These are phyloP conservation scores for Neodontobutis hainanensis DNA, from an alignment of 2,113 vertebrate genomes.

Conservation along the genomic window DNA sequence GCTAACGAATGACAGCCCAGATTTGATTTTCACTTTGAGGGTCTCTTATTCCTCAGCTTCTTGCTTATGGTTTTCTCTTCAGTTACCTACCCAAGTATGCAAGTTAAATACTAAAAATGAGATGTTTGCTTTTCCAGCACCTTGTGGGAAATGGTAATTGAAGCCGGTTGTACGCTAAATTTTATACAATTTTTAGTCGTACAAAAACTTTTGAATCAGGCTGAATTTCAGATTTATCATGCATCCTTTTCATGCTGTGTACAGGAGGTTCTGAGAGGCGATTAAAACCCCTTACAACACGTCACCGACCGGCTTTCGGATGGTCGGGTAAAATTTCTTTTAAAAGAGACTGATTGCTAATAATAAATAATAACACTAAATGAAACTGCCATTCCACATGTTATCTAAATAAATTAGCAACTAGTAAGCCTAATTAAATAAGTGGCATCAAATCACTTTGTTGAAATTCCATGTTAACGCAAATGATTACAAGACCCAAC, in stretches of 20 bases:
- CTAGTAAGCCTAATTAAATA: constrained; percentile 7
- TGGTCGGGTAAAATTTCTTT: neutral
- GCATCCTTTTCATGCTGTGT: too few relatives aligned
- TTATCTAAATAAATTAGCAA: constrained; percentile 7
- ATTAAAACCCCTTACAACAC: too few relatives aligned
- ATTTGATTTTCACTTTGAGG: constrained; percentile 64
- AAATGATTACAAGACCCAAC: constrained; percentile 8
- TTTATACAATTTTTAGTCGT: too few relatives aligned
- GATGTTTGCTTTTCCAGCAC: neutral
- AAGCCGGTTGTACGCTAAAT: neutral
- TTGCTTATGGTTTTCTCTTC: constrained; percentile 4
- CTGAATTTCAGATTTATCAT: too few relatives aligned
- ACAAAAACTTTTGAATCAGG: too few relatives aligned
- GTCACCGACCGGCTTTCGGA: too few relatives aligned
- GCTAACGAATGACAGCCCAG: constrained; percentile 57
- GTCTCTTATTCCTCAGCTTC: constrained; percentile 25
- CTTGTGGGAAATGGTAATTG: constrained; percentile 26
- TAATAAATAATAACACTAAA: neutral
- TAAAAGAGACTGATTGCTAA: constrained; percentile 3
- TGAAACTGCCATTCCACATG: neutral
- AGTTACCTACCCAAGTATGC: constrained; percentile 22
- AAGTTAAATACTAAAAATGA: constrained; percentile 38
- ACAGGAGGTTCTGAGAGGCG: too few relatives aligned
- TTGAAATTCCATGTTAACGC: constrained; percentile 3
- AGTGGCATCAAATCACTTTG: neutral